Percentiles rank a stretch among this genome's conserved stretches.
These are phyloP conservation scores for Sebastes fasciatus DNA, from an alignment of 2,113 vertebrate species.

Conservation along the genomic window DNA sequence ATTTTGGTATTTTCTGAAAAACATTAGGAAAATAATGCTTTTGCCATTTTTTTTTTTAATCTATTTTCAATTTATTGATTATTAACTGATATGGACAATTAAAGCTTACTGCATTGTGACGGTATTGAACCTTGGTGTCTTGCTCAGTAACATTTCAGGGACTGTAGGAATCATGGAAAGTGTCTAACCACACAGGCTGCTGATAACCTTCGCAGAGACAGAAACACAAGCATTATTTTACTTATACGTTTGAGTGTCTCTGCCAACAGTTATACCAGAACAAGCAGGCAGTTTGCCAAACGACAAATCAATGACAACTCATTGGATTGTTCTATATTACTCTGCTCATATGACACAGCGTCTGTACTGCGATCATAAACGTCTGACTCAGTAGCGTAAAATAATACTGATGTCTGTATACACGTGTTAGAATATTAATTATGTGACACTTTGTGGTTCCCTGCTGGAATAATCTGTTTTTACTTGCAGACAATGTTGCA, in stretches of 20 bases:
- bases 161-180: neutral
- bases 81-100: neutral
- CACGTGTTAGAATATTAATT: neutral
- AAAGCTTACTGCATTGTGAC: neutral
- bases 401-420: neutral
- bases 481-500: neutral
- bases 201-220: neutral
- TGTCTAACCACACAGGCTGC: neutral
- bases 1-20: neutral
- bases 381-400: neutral
- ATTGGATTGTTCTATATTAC: slow-evolving; percentile 14
- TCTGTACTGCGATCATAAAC: neutral
- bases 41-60: neutral
- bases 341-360: neutral
- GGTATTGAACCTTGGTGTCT: neutral
- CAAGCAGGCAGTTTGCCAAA: slow-evolving; percentile 15
- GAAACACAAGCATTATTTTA: neutral
- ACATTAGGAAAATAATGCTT: neutral
- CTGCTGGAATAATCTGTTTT: too few relatives aligned
- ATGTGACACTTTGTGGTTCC: slow-evolving; percentile 1
- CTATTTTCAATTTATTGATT: neutral
- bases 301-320: neutral
- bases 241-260: neutral
- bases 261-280: neutral
- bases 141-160: neutral